Conservation (phyloP, 2,113 vertebrate genomes). For the Mus spicilegus region DNA sequence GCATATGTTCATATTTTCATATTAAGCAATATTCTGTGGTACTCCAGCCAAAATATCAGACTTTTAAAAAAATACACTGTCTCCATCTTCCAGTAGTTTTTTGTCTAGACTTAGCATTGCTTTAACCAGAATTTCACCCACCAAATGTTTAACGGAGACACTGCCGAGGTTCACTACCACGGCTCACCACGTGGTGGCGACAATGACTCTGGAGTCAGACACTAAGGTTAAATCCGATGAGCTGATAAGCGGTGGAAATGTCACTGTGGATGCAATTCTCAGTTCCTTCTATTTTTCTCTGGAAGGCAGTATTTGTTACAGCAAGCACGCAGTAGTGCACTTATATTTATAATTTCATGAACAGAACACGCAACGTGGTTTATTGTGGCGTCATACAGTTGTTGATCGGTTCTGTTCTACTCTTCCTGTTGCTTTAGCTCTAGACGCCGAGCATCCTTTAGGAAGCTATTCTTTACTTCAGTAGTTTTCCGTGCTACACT, state of each 20-base stretch:
- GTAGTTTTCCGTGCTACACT: background rate
- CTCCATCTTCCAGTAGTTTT: background rate
- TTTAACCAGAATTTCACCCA: constrained; percentile 30
- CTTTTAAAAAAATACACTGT: background rate
- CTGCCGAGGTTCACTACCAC: background rate
- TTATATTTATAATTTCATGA: background rate
- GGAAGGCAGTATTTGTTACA: background rate
- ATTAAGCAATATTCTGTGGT: constrained; percentile 3
- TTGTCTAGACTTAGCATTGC: background rate
- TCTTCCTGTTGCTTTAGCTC: background rate
- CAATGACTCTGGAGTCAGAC: background rate
- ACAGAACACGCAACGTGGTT: background rate
- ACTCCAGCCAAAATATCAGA: background rate
- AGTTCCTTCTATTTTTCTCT: background rate
- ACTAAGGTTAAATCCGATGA: background rate
- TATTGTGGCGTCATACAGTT: background rate
- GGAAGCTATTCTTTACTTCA: background rate
- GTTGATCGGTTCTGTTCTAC: background rate
- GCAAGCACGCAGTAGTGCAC: background rate
- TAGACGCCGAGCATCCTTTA: background rate
- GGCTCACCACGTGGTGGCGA: background rate
- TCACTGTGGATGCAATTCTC: background rate
- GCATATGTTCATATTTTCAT: background rate
- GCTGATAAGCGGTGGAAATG: background rate
- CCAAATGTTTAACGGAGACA: background rate